Evolutionary conservation across 2,113 vertebrate species (phyloP).

Genomic region (Melanocharis versteri): DNA sequence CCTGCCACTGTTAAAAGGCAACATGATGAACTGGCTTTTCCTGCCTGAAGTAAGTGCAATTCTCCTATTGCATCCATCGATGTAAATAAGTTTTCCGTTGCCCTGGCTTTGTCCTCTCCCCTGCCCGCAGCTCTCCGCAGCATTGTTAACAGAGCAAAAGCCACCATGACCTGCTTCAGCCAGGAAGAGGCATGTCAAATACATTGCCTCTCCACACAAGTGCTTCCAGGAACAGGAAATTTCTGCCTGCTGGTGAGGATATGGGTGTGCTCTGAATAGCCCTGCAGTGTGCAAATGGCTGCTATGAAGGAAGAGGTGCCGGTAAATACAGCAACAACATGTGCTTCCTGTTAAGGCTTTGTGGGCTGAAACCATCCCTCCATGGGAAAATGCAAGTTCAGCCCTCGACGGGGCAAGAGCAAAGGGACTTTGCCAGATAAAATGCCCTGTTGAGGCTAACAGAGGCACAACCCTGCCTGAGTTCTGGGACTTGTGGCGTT

Average conservation of each 20-base stretch:
- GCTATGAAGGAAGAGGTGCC: not conserved
- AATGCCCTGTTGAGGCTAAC: not conserved
- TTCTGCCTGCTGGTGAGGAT: not conserved
- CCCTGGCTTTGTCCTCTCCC: not conserved
- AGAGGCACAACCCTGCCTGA: not conserved
- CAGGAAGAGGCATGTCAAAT: not conserved
- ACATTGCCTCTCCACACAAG: not conserved
- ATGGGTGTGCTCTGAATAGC: not conserved
- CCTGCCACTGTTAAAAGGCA: not conserved
- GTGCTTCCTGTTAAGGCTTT: not conserved
- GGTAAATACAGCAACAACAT: not conserved
- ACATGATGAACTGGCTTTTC: not conserved
- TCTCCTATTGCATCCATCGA: not conserved
- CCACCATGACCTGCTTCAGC: not conserved
- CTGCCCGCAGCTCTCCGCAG: not conserved
- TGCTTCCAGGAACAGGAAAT: conserved; percentile 38
- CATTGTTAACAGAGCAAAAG: not conserved
- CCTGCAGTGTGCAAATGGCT: not conserved
- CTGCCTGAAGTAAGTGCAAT: not conserved
- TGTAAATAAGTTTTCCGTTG: not conserved
- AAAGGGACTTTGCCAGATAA: not conserved
- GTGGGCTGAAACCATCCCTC: not conserved
- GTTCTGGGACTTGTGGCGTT: not conserved
- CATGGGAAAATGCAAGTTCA: not conserved
- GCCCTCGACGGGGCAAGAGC: not conserved